Evolutionary conservation across 2,888 invertebrate species (phyloP).

Genomic region (Mimumesa dahlbomi): DNA sequence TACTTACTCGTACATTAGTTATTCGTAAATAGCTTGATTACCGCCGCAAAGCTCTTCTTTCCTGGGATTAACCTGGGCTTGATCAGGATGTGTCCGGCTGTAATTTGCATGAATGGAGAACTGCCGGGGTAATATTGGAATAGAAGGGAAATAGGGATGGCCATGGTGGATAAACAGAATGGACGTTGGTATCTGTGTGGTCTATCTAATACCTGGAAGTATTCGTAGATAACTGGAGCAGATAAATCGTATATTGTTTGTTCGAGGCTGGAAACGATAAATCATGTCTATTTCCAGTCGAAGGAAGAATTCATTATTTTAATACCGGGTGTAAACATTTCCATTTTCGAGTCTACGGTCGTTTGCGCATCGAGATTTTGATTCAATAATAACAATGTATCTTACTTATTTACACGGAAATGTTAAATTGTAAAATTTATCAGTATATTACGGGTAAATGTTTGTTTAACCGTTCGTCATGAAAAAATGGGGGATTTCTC

Average conservation of each 20-base stretch:
- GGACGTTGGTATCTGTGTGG: constrained; percentile 30
- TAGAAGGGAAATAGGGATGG: constrained; percentile 7
- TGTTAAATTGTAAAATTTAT: neutral
- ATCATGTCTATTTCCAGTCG: constrained; percentile 6
- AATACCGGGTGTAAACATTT: constrained; percentile 12
- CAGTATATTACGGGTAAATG: neutral
- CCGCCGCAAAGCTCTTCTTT: constrained; percentile 9
- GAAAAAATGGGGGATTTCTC: constrained; percentile 20
- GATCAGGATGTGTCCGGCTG: constrained; percentile 1
- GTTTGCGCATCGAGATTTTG: neutral
- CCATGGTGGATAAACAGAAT: constrained; percentile 18
- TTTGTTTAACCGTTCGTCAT: neutral
- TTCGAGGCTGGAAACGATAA: constrained; percentile 26
- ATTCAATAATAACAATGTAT: too few relatives aligned
- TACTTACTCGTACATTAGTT: constrained; percentile 45
- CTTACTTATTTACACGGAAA: too few relatives aligned
- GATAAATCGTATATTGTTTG: constrained; percentile 16
- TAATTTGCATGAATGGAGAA: constrained; percentile 1
- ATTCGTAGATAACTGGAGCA: constrained; percentile 17
- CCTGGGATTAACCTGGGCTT: constrained; percentile 10
- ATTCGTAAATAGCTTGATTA: constrained; percentile 15
- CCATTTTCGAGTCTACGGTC: neutral
- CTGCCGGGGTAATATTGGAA: neutral
- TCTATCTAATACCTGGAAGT: too few relatives aligned
- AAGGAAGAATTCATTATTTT: constrained; percentile 28